phyloP scores from a whole-genome alignment of 2,113 vertebrate species.

The Oryzias javanicus region DNA sequence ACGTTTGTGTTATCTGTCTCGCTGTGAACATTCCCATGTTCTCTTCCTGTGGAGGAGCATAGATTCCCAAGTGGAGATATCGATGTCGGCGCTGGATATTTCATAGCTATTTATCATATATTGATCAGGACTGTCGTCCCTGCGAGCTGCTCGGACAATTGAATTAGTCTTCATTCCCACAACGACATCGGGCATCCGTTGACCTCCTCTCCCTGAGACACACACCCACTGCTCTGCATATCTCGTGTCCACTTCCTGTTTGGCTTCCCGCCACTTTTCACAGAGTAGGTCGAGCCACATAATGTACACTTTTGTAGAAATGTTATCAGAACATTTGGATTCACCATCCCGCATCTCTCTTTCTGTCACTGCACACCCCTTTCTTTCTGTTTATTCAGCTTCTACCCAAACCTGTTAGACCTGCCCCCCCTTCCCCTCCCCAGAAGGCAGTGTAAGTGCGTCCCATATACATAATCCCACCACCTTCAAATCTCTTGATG shows the following conservation, averaged over 20 bases:
- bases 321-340: no score
- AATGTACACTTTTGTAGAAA: no score
- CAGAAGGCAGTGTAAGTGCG: neutral
- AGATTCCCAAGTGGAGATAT: conserved; percentile 29
- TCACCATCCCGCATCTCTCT: no score
- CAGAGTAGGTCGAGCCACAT: conserved; percentile 27
- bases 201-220: neutral
- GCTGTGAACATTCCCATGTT: conserved; percentile 30
- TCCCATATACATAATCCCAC: conserved; percentile 43
- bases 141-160: conserved; percentile 28
- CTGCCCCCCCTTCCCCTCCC: conserved; percentile 1
- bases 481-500: conserved; percentile 37
- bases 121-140: conserved; percentile 37
- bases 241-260: conserved; percentile 15
- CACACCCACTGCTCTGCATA: conserved; percentile 1
- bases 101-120: conserved; percentile 50
- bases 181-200: conserved; percentile 1
- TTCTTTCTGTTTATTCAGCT: conserved; percentile 12
- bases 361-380: neutral
- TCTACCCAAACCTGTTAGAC: conserved; percentile 25
- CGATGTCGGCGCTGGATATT: conserved; percentile 47
- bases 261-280: conserved; percentile 42
- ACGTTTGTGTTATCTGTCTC: conserved; percentile 30
- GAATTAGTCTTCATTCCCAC: conserved; percentile 36
- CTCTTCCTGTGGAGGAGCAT: conserved; percentile 10